Evolutionary conservation across 2,888 invertebrate species (phyloP).

Genomic region (Timema podura): DNA sequence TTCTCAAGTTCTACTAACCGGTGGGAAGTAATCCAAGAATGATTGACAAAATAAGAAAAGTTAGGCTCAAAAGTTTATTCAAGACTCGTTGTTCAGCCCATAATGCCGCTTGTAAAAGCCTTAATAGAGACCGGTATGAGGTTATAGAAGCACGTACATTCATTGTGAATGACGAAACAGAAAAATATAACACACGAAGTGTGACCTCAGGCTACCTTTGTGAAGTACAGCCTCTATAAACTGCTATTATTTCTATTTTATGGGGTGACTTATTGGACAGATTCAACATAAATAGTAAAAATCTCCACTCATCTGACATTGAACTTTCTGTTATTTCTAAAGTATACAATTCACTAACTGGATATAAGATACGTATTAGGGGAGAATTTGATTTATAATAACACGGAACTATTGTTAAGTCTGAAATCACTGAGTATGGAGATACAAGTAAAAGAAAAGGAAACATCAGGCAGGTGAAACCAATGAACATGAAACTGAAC

Average conservation of each 20-base stretch:
- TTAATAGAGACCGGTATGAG: background rate
- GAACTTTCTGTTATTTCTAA: constrained; percentile 1
- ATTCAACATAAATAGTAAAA: constrained; percentile 8
- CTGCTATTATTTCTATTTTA: background rate
- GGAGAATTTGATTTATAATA: background rate
- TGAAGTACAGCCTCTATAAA: background rate
- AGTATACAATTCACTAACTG: background rate
- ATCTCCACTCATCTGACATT: background rate
- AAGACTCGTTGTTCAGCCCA: background rate
- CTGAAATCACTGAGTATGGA: background rate
- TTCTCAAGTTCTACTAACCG: background rate
- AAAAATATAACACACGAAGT: background rate
- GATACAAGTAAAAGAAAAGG: background rate
- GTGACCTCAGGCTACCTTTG: background rate
- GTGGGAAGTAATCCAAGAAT: background rate
- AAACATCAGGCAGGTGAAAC: background rate
- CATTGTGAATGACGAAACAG: background rate
- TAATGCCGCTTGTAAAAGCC: background rate
- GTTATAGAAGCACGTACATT: background rate
- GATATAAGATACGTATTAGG: background rate
- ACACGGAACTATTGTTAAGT: background rate
- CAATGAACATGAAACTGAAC: background rate
- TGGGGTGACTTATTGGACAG: background rate
- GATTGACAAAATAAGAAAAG: background rate
- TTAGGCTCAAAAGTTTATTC: background rate